A percentile compares a stretch with the other conserved stretches of the same genome.
Evolutionary conservation across 2,797 vertebrate species (phyloP).

Genomic region (Myotis findleyi): DNA sequence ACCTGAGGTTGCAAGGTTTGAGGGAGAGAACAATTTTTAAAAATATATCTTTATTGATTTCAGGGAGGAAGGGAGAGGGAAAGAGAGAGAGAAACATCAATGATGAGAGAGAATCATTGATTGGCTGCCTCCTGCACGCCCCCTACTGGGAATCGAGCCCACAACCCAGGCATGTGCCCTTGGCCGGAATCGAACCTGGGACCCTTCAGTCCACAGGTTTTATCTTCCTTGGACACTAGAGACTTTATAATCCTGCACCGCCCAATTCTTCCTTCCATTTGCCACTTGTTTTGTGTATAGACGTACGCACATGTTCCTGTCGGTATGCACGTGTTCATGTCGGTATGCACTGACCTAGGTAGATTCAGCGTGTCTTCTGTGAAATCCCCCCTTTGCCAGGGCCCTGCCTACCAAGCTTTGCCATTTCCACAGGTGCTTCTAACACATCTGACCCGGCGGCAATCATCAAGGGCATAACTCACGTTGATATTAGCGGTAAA

Average conservation of each 20-base stretch:
- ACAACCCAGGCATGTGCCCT: no score
- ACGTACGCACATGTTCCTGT: not conserved
- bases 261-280: not conserved
- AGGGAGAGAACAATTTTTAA: not conserved
- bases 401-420: accelerated
- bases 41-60: not conserved
- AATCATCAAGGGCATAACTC: not conserved
- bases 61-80: no score
- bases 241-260: not conserved
- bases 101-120: no score
- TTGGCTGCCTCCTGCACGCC: no score
- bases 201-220: no score
- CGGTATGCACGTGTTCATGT: not conserved
- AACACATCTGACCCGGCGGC: not conserved
- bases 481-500: not conserved
- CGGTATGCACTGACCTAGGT: not conserved
- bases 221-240: not conserved
- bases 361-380: not conserved
- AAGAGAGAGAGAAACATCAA: no score
- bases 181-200: no score
- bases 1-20: not conserved
- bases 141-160: no score
- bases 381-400: not conserved
- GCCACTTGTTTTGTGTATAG: no score
- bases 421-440: not conserved